A percentile compares a stretch with the other conserved stretches of the same genome.
phyloP scores from a whole-genome alignment of 2,888 invertebrate genomes.

The Lacanobia wlatinum region DNA sequence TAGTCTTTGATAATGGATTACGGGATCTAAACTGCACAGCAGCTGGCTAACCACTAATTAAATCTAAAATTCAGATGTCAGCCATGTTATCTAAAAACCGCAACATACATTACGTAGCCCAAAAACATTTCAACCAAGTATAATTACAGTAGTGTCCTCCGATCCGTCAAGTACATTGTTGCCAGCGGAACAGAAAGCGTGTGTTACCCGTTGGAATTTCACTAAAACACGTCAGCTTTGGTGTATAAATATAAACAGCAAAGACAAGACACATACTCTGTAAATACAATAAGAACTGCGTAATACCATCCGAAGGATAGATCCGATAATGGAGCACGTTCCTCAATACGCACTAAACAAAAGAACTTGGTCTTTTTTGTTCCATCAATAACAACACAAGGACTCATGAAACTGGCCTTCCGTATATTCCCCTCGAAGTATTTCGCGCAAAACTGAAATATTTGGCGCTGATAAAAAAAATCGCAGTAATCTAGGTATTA shows the following conservation, averaged over 20 bases:
- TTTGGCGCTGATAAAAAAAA: conserved; percentile 35
- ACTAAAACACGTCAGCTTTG: neutral
- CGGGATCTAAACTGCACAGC: neutral
- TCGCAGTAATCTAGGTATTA: conserved; percentile 32
- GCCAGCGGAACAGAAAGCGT: neutral
- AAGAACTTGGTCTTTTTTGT: conserved; percentile 51
- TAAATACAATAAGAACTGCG: conserved; percentile 47
- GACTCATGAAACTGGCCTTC: conserved; percentile 22
- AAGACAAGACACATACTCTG: conserved; percentile 21
- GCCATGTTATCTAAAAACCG: neutral
- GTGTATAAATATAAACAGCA: conserved; percentile 6
- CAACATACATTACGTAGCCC: neutral
- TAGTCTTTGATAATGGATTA: neutral
- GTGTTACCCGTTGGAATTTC: neutral
- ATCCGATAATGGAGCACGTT: conserved; percentile 44
- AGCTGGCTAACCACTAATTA: neutral
- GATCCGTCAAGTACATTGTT: neutral
- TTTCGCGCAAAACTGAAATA: conserved; percentile 15
- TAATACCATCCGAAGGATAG: conserved; percentile 50
- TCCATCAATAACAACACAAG: conserved; percentile 42
- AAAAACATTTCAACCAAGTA: neutral
- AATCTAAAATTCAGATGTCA: neutral
- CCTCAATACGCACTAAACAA: conserved; percentile 45
- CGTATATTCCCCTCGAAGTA: neutral
- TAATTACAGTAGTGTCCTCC: neutral